Base-by-base conservation (phyloP, 2,797 vertebrate species). In the Cyclopterus lumpus region DNA sequence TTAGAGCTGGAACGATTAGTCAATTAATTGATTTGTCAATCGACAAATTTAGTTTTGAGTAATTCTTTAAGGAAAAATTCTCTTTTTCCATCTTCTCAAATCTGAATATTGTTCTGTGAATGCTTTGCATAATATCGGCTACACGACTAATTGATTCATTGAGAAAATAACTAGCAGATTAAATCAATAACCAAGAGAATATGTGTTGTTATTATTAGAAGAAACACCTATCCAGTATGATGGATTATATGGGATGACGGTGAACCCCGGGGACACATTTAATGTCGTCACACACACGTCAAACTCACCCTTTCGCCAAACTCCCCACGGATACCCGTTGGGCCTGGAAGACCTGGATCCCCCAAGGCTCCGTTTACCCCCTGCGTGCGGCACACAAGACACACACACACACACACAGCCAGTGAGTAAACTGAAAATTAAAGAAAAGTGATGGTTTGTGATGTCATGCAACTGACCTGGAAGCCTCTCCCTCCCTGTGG, bases 321-420 rank as follows among this genome's bases (percentile, higher is more conserved):
- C 30, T 93, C 95, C 20, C 98, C 98, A 55, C 98, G 96, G 86
- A 99, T 93, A 86, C 98, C 98, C 1, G 98, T 99, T 0, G 98
- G 97, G n/a, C 98, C 98, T 0, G 97, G 96, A 73, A 98, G 95
- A 46, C 98, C 98, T 0, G 96, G 94, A 70, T 99, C 97, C 0
- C 98, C 98, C 4, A 95, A 73, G 71, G 90, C 95, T 81, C 98
- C 98, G 86, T 96, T 97, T 46, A 82, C 89, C 36, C 98, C 98
- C 98, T 99, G 87, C 24, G 82, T n/a, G n/a, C n/a, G n/a, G n/a
- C n/a, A 57, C 53, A 71, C 53, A 84, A n/a, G 6, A 66, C 54
- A 69, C 59, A 67, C 61, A 75, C 54, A 79, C 34, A 61, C 8
- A 69, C 22, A 32, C n/a, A 57, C 26, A 68, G 36, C 36, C 28